Base-by-base conservation (phyloP, 30 jellyfish, hydroid and myxozoan species). In the Aurelia coerulea region DNA sequence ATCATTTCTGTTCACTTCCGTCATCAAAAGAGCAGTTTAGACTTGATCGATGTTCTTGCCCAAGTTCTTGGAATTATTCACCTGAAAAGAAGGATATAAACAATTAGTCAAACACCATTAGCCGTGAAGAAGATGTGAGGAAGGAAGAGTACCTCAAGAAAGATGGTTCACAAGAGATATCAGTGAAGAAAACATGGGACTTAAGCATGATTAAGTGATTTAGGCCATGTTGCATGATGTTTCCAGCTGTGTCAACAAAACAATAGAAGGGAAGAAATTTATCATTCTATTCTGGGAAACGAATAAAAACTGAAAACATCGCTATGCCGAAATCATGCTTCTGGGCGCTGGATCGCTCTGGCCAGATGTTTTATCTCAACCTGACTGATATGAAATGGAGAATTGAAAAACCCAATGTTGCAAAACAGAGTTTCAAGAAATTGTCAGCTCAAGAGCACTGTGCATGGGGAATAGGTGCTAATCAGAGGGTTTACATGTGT, bases 391-490 rank as follows among this genome's bases (percentile, higher is more conserved):
- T 76, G 87, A 64, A 79, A 64, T 79, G 80, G 89, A 50, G 11
- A 5, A 14, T 11, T 11, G n/a, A 35, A 56, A 49, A 63, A 64
- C 89, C 80, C 2, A 64, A 65, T 31, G 85, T 82, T 7, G 37
- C 91, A 18, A 82, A 59, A 46, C 91, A 82, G 49, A 68, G 91
- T 66, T 82, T 82, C 85, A 87, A 87, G 35, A 76, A 89, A 62
- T 32, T 93, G n/a, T 75, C 96, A 9, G 83, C 97, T 17, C 82
- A 68, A 33, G 88, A 76, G 15, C 81, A 78, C 42, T 94, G 98
- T 80, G 96, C 95, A 18, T 94, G 98, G 98, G 98, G 94, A 42
- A 71, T 94, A 42, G 97, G 97, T 19, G 98, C 88, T 2, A 97
- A 94, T 59, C 98, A 94, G 37, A 70, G 82, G 31, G 63, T 88